Percentiles rank a stretch among this genome's conserved stretches.
Evolutionary conservation across 1,140 invertebrate species (phyloP).

Genomic region (Stegodyphus mimosarum): DNA sequence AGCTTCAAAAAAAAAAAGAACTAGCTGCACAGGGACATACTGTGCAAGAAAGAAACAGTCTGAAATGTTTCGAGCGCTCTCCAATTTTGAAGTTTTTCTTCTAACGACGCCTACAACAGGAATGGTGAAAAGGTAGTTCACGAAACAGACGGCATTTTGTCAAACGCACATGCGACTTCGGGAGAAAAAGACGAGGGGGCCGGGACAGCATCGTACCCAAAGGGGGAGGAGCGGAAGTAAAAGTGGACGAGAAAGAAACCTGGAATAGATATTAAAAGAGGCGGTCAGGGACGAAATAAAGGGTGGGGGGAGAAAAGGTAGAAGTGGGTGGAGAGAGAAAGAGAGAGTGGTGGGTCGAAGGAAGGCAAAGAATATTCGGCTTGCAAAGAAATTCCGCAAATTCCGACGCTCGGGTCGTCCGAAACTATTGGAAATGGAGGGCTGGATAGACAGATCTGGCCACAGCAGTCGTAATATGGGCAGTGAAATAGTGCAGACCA

Average conservation of each 20-base stretch:
- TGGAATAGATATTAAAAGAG: constrained; percentile 58
- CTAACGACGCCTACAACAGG: too few species aligned
- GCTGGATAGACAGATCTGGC: constrained; percentile 40
- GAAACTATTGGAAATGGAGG: constrained; percentile 59
- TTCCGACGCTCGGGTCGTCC: constrained; percentile 51
- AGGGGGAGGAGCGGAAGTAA: not conserved
- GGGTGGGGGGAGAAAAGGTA: not conserved
- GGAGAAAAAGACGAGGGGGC: not conserved
- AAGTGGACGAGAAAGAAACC: constrained; percentile 35
- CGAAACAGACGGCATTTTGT: not conserved
- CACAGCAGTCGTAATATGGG: constrained; percentile 53
- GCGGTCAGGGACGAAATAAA: constrained; percentile 10
- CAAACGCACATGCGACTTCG: not conserved
- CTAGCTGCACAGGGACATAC: too few species aligned
- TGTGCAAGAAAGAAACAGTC: too few species aligned
- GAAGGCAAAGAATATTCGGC: constrained; percentile 50
- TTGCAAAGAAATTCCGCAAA: constrained; percentile 59
- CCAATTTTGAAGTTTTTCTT: too few species aligned
- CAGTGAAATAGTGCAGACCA: constrained; percentile 49
- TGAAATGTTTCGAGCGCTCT: too few species aligned
- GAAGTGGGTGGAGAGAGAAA: not conserved
- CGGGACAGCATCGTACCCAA: not conserved
- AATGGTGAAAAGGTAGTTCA: too few species aligned
- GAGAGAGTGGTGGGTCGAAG: constrained; percentile 22
- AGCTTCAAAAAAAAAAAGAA: too few species aligned